A percentile compares a stretch with the other conserved stretches of the same genome.
Evolutionary conservation across 2,113 vertebrate genomes (phyloP).

Genomic region (Lophochroa leadbeateri): DNA sequence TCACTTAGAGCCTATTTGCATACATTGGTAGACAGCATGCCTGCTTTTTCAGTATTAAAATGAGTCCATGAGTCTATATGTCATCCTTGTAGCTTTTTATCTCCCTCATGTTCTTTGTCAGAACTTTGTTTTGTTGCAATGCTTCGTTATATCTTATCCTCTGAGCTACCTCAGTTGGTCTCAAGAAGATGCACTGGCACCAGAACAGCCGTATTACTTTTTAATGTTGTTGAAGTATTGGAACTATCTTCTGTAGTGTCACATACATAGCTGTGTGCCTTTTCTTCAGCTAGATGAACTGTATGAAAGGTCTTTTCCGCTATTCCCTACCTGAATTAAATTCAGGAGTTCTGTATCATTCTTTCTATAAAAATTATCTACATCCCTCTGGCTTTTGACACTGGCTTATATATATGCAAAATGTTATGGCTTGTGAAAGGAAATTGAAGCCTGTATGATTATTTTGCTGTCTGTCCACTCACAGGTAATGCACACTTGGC

Average conservation of each 20-base stretch:
- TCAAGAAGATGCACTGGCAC: background rate
- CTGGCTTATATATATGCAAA: background rate
- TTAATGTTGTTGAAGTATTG: background rate
- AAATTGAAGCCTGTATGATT: background rate
- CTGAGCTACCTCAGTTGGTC: background rate
- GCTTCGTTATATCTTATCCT: background rate
- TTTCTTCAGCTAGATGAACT: background rate
- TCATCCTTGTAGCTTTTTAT: background rate
- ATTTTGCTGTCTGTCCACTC: background rate
- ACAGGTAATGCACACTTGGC: background rate
- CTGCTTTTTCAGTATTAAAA: background rate
- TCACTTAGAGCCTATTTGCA: background rate
- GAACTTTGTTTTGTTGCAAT: background rate
- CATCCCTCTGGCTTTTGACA: background rate
- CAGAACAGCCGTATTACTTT: background rate
- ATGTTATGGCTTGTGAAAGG: background rate
- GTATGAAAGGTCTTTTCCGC: background rate
- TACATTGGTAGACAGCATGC: background rate
- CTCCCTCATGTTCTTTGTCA: background rate
- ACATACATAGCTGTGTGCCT: background rate
- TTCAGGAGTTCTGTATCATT: background rate
- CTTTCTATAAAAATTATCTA: background rate
- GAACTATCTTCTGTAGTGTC: background rate
- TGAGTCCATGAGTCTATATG: background rate
- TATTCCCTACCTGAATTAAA: background rate